Base-by-base conservation (phyloP, 2,888 invertebrate genomes). In the Drosophila mimetica region DNA sequence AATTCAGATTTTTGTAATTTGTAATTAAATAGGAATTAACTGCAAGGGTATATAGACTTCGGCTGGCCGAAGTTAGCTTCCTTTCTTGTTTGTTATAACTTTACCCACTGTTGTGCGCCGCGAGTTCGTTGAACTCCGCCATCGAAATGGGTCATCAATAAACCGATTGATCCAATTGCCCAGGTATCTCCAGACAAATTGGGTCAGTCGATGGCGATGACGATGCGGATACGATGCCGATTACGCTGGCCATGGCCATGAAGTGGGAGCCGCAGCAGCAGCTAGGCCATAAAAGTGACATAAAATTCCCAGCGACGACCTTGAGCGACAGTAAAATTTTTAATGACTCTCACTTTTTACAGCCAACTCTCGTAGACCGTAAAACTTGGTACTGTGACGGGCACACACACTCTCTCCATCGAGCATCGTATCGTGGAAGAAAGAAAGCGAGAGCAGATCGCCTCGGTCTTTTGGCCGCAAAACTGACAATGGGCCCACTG, bases 291-390 rank as follows among this genome's bases (percentile, higher is more conserved):
- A 77, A 85, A 85, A 76, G 70, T 71, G 76, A 76, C 81, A 89
- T 89, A 89, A 90, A 90, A 89, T 79, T 82, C 81, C 77, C 61
- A 57, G 79, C 86, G 88, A 88, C 91, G 91, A 90, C 91, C 91
- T 91, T 91, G 91, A 88, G 75, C 72, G 83, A 89, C 84, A 79
- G 89, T 91, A 91, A 91, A 88, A 87, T 86, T 89, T 88, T 90
- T 91, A 91, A 91, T 90, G 89, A 89, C 89, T 91, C 87, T 91
- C 88, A 90, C 90, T 90, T 91, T 90, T 89, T 90, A 88, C 82
- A 75, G 75, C 80, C 81, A 88, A 69, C 76, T 80, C 71, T 86
- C 70, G 86, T 67, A 87, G 80, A 79, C 76, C 77, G 73, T 83
- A 75, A 82, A 75, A 74, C 69, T 60, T 67, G 54, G 61, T 76